Evolutionary conservation across 2,888 invertebrate genomes (phyloP), one percentile per base, ranked within the genome.

Genomic region (Drosophila villosipedis): DNA sequence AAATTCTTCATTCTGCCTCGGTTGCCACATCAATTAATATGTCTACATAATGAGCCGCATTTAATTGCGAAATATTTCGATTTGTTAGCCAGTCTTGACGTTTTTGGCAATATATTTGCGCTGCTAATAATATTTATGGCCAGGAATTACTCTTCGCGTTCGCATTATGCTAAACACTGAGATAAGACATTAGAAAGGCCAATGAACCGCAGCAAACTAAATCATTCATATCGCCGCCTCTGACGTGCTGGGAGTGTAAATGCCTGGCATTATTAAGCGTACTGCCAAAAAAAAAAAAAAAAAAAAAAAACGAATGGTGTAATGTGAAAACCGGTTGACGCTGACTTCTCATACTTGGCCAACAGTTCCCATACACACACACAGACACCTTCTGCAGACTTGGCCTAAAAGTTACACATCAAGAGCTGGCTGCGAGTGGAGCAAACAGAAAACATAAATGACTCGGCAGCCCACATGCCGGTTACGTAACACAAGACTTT

Each of bases 241-340:
- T 59, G 65, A 39, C 50, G 50, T 53, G 52, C 61, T 64, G 52
- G 64, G 58, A 66, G 54, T 61, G 65, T 64, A 50, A 62, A 31
- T 52, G 54, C 16, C 12, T 54, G 47, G 28, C 37, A 30, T 43
- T 53, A 55, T 49, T 49, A 25, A 54, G 53, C 37, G 37, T 81
- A 85, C 77, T 77, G 75, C 73, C 84, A 73, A 88, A 57, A 57
- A 25, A 25, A 6, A 39, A 39, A 25, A 25, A 25, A 54, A 25
- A 25, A 54, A 25, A 61, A 73, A 31, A 31, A 9, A 9, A 80
- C 73, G 61, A 67, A 71, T 76, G 84, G 74, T 78, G 87, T 87
- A 78, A 80, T 76, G 62, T 75, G 84, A 58, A 89, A 85, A 85
- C 85, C 89, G 85, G 89, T 85, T 85, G 82, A 84, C 77, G 79